Evolutionary conservation across 1,140 invertebrate species (phyloP).

Genomic region (Drosophila willistoni): DNA sequence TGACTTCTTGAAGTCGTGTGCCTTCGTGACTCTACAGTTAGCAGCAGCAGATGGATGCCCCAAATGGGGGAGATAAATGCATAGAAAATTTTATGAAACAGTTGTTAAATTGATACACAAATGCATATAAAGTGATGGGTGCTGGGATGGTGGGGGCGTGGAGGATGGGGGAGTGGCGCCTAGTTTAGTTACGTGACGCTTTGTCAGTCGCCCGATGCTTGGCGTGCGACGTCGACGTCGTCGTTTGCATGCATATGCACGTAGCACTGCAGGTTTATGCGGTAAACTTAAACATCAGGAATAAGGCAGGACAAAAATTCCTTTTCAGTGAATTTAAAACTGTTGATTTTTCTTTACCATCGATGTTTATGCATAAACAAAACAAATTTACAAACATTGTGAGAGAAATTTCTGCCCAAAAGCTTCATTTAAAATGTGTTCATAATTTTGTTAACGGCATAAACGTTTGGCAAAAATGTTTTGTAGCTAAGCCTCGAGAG

Average conservation of each 20-base stretch:
- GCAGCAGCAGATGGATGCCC: slow-evolving; percentile 17
- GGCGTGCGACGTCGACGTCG: not conserved
- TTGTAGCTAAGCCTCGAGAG: slow-evolving; percentile 2
- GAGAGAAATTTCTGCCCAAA: no score
- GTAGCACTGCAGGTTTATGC: slow-evolving; percentile 33
- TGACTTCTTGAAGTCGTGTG: slow-evolving; percentile 36
- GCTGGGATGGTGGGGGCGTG: slow-evolving; percentile 5
- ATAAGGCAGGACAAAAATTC: no score
- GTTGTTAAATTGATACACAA: slow-evolving; percentile 24
- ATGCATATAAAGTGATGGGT: slow-evolving; percentile 19
- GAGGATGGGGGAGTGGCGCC: slow-evolving; percentile 36
- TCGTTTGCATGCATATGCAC: slow-evolving; percentile 63
- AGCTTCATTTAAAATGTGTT: not conserved
- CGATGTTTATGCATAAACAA: no score
- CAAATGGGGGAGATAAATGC: not conserved
- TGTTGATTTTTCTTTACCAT: no score
- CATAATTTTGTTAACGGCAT: slow-evolving; percentile 11
- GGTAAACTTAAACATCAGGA: not conserved
- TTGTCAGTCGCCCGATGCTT: slow-evolving; percentile 53
- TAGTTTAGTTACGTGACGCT: slow-evolving; percentile 62
- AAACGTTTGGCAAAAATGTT: not conserved
- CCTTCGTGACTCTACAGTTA: slow-evolving; percentile 19
- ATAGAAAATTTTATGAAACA: slow-evolving; percentile 39
- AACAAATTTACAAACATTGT: no score
- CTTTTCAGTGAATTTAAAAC: no score